These are phyloP conservation scores for Leptosomus discolor DNA, from an alignment of 2,113 vertebrate species.

Conservation along the genomic window DNA sequence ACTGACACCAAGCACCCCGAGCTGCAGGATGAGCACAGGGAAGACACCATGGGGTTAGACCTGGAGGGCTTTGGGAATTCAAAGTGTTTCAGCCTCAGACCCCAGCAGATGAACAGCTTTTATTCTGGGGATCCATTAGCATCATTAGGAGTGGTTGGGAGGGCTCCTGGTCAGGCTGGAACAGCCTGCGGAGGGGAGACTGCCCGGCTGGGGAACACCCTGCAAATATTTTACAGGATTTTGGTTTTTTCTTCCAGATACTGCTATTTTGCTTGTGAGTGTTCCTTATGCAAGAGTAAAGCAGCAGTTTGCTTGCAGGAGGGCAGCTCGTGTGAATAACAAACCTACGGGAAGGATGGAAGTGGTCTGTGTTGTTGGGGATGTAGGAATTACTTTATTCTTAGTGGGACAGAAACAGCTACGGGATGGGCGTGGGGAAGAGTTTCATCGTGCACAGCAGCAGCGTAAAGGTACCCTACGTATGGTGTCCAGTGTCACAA, in stretches of 20 bases:
- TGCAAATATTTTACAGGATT: background rate
- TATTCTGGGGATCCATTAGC: background rate
- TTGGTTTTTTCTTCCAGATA: background rate
- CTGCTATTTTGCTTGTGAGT: background rate
- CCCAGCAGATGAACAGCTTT: background rate
- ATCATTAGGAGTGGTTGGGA: background rate
- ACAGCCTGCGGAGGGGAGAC: background rate
- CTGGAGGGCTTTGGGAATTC: background rate
- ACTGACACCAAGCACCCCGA: rapidly evolving
- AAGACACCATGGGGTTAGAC: background rate
- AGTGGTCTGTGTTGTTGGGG: background rate
- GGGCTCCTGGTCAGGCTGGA: background rate
- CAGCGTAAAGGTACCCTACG: rapidly evolving
- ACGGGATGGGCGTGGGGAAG: rapidly evolving
- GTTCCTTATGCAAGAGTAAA: background rate
- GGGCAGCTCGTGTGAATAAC: background rate
- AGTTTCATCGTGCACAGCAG: background rate
- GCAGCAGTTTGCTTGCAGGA: background rate
- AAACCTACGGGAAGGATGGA: background rate
- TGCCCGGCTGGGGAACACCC: background rate
- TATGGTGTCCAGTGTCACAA: background rate
- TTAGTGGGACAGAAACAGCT: background rate
- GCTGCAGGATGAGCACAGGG: rapidly evolving
- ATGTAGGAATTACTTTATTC: background rate
- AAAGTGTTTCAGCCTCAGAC: background rate